Evolutionary conservation across 2,888 invertebrate genomes (phyloP), one percentile per base, ranked within the genome.

Genomic region (Homarus gammarus): DNA sequence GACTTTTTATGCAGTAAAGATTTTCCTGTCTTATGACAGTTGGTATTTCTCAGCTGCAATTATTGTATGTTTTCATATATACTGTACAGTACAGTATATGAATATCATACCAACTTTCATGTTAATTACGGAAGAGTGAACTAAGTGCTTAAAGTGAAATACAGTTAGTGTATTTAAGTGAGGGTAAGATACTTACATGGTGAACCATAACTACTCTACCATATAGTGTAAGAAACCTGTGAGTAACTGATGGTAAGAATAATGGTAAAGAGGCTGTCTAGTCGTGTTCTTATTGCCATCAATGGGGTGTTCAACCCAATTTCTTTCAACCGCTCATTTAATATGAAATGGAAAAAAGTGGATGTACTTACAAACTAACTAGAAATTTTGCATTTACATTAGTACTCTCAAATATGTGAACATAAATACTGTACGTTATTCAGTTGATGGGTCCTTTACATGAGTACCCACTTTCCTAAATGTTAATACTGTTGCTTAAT

Each of bases 281-380:
- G 86, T 86, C 86, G 40, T 86, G 64, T 31, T 75, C 40, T 40
- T 77, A 77, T 51, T 77, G 85, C 68, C 68, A 77, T 56, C 73
- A 40, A 38, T 77, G 64, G 31, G 64, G n/a, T 73, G 36, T 56
- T 56, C 56, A 31, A 22, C 79, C 49, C 36, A 56, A 56, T 56
- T 73, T 51, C 73, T 38, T 79, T 15, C 38, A 75, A 56, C 27
- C 49, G 8, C 56, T 51, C 83, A 83, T 61, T 36, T 38, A 31
- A 27, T 56, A 51, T 56, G 51, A 70, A 36, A 83, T 44, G 49
- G 40, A 81, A 31, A 49, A 40, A 38, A 64, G 22, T 70, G 49
- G 31, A 64, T 83, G 82, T 70, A 70, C 68, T 68, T 83, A 83
- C 44, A 83, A 33, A 33, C 44, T 51, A 49, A 83, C 70, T 70